phyloP scores from a whole-genome alignment of 2,797 vertebrate genomes.

The Apodemus agrarius region DNA sequence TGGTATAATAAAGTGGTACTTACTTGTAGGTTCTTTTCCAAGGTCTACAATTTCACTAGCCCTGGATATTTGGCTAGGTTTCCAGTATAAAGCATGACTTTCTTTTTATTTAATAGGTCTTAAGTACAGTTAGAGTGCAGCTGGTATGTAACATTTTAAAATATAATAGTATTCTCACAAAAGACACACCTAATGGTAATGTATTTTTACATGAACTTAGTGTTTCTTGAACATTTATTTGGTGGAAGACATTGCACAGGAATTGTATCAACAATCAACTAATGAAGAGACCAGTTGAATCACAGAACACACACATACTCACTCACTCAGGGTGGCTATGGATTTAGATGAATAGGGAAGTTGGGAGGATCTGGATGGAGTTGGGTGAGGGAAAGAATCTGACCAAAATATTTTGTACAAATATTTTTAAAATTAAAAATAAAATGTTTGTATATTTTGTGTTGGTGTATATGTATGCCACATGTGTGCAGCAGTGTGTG shows the following conservation, averaged over 20 bases:
- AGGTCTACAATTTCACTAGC: neutral
- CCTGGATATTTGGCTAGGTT: neutral
- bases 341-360: neutral
- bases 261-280: neutral
- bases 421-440: neutral
- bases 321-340: neutral
- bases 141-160: neutral
- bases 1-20: neutral
- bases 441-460: neutral
- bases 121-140: neutral
- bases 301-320: neutral
- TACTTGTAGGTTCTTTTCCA: neutral
- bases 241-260: neutral
- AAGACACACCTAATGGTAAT: neutral
- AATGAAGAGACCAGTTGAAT: neutral
- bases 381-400: neutral
- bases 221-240: neutral
- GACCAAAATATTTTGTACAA: neutral
- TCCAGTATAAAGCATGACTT: neutral
- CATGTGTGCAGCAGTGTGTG: neutral
- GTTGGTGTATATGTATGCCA: neutral
- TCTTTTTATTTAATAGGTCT: neutral
- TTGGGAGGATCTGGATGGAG: neutral
- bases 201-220: neutral
- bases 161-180: neutral